phyloP scores from a whole-genome alignment of 2,113 vertebrate genomes.

The Nematolebias whitei region DNA sequence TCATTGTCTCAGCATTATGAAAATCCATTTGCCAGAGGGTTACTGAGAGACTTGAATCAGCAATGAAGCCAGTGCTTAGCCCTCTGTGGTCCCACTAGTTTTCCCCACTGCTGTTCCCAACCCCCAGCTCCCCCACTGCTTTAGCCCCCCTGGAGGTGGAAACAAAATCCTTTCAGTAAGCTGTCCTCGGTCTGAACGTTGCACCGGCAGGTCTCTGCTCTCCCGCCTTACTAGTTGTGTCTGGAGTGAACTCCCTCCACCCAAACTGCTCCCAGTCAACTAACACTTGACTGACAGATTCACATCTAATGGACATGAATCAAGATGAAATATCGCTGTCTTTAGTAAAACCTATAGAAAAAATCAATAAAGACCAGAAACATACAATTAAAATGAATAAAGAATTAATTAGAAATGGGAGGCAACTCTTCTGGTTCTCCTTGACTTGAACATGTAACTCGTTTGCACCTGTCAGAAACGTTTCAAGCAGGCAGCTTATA shows the following conservation, averaged over 20 bases:
- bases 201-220: slow-evolving; percentile 47
- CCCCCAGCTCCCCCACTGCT: slow-evolving; percentile 34
- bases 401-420: slow-evolving; percentile 36
- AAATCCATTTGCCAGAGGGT: slow-evolving; percentile 74
- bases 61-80: slow-evolving; percentile 68
- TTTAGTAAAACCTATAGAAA: slow-evolving; percentile 26
- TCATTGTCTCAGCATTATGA: slow-evolving; percentile 75
- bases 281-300: slow-evolving; percentile 38
- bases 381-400: background rate
- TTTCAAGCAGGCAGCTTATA: slow-evolving; percentile 4
- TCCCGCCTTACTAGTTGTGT: slow-evolving; percentile 47
- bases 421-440: slow-evolving; percentile 15
- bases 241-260: slow-evolving; percentile 18
- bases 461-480: slow-evolving; percentile 52
- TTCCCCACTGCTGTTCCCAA: slow-evolving; percentile 16
- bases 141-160: slow-evolving; percentile 48
- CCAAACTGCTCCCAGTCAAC: slow-evolving; percentile 38
- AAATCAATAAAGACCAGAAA: slow-evolving; percentile 15
- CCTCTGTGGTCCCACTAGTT: slow-evolving; percentile 52
- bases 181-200: slow-evolving; percentile 21
- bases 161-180: slow-evolving; percentile 67
- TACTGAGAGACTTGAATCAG: slow-evolving; percentile 67
- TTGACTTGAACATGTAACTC: slow-evolving; percentile 20
- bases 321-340: slow-evolving; percentile 65
- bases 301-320: slow-evolving; percentile 13